Base-by-base conservation (phyloP, 1,140 invertebrate species). In the Bombyx mandarina region DNA sequence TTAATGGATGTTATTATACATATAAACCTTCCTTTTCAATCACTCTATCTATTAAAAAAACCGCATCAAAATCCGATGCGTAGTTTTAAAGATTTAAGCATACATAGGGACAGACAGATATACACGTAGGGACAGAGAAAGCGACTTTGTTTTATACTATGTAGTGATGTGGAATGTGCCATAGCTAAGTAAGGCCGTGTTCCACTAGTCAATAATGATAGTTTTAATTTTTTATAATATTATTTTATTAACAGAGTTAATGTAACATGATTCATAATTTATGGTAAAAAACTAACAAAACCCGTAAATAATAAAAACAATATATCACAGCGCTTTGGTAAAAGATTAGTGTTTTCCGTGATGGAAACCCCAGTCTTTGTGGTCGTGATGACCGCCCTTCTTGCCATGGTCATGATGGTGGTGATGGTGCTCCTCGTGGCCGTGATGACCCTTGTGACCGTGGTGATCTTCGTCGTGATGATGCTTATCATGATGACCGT, bases 301-400 rank as follows among this genome's bases (percentile, higher is more conserved):
- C 62, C 57, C 64, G 63, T 73, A 69, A 63, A 59, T 57, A 65
- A 61, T 45, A 61, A 58, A 54, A 50, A 62, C 54, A 51, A 62
- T 52, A 65, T 79, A 82, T 85, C 82, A 82, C 79, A 82, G 78
- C 45, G 43, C 50, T 51, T 47, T 61, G 69, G 65, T 61, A 61
- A 54, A 51, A 58, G 61, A 63, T 83, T 58, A 86, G 47, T 83
- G 82, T 65, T 86, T 86, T 54, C 83, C 82, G 42, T 82, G 75
- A 56, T 89, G 80, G 80, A 79, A 82, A 45, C 82, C 82, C 80
- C 80, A 83, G 45, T 81, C 75, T 57, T 86, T 86, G 47, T 82
- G 79, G 64, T 76, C 77, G 6, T 79, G 56, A 55, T 85, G 79
- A 57, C 75, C 74, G 22, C 77, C 79, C 62, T 85, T 85, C 71